phyloP scores from a whole-genome alignment of 1,140 invertebrate genomes.

The Cheumatopsyche charites region DNA sequence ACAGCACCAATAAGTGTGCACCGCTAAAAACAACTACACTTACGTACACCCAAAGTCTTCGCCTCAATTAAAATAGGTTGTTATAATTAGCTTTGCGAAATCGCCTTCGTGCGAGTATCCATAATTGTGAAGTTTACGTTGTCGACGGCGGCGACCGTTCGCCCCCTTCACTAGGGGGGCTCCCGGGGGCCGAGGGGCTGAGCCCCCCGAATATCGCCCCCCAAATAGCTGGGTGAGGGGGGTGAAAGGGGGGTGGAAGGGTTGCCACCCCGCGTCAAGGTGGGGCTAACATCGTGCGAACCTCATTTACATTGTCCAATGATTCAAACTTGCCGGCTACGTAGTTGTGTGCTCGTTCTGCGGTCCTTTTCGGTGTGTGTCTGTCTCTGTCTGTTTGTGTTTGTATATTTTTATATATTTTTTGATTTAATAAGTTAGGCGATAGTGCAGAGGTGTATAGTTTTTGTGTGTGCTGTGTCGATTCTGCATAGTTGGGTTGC shows the following conservation, averaged over 20 bases:
- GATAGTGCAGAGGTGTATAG: no score
- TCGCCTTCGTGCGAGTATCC: conserved; percentile 48
- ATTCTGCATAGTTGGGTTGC: no score
- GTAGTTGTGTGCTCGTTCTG: conserved; percentile 35
- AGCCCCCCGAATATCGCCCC: neutral
- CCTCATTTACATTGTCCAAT: conserved; percentile 50
- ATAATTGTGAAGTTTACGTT: conserved; percentile 49
- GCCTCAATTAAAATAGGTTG: conserved; percentile 41
- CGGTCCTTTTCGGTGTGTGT: conserved; percentile 3
- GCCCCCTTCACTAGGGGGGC: neutral
- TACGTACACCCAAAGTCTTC: conserved; percentile 34
- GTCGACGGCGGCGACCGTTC: conserved; percentile 35
- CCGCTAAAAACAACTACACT: neutral
- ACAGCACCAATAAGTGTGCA: neutral
- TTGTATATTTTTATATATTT: neutral
- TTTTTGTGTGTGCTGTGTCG: no score
- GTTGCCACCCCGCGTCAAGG: neutral
- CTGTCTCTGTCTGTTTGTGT: neutral
- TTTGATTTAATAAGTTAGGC: no score
- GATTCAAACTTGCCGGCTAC: conserved; percentile 47
- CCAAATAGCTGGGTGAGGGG: neutral
- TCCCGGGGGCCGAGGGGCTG: neutral
- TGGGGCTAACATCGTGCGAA: conserved; percentile 46
- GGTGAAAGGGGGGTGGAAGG: neutral
- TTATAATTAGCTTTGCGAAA: conserved; percentile 48